Conservation (phyloP, 2,113 vertebrate species). For the Dinomys branickii region DNA sequence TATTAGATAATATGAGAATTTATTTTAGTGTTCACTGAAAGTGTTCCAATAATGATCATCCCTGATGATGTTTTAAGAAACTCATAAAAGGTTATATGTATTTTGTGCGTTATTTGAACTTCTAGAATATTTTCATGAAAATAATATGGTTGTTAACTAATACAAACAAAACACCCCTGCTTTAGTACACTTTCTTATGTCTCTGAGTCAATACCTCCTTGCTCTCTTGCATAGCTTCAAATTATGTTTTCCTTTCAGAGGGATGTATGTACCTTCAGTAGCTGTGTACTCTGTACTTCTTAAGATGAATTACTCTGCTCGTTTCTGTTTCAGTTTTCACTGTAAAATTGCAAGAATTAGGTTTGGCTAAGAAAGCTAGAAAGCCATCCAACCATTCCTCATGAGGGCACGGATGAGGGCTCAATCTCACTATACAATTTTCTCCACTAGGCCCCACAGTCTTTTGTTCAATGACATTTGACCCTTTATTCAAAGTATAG, state of each 20-base stretch:
- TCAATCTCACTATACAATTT: rapidly evolving
- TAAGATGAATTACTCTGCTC: not conserved
- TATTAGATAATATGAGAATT: constrained; percentile 7
- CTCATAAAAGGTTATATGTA: not conserved
- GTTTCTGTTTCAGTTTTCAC: not conserved
- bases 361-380: not conserved
- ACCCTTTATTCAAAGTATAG: constrained; percentile 88
- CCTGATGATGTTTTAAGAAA: not conserved
- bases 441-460: not conserved
- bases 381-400: not conserved
- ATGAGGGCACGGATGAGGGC: not conserved
- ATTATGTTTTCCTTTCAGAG: not conserved
- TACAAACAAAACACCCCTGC: not conserved
- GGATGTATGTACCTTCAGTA: not conserved
- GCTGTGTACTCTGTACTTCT: not conserved
- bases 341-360: not conserved
- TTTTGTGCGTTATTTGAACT: not conserved
- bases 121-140: not conserved
- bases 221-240: not conserved
- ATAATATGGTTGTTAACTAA: not conserved
- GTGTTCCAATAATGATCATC: not conserved
- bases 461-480: constrained; percentile 56
- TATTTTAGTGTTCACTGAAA: not conserved
- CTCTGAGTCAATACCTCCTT: not conserved
- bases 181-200: not conserved